Percentiles rank a stretch among this genome's conserved stretches.
Evolutionary conservation across 2,888 invertebrate species (phyloP).

Genomic region (Cheilosia urbana): DNA sequence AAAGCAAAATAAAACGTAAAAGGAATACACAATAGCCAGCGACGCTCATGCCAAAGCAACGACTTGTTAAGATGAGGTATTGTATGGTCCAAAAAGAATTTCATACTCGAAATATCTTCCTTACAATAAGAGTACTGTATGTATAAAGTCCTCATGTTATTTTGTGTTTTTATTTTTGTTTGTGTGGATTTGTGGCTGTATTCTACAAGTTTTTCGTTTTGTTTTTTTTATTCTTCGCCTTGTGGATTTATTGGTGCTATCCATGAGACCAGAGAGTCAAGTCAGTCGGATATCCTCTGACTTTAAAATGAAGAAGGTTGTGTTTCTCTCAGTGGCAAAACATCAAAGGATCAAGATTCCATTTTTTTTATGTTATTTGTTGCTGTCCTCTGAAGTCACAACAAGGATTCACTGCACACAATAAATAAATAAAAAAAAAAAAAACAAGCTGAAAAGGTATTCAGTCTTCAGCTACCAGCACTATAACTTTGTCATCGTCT

Average conservation of each 20-base stretch:
- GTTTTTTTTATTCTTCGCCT: background rate
- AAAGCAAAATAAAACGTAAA: slow-evolving; percentile 4
- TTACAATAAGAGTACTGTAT: slow-evolving; percentile 2
- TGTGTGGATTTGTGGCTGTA: background rate
- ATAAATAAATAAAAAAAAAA: too few species aligned
- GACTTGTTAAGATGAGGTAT: slow-evolving; percentile 42
- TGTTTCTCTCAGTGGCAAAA: slow-evolving; percentile 11
- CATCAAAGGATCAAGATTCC: slow-evolving; percentile 48
- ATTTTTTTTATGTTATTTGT: slow-evolving; percentile 4
- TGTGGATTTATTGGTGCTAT: slow-evolving; percentile 30
- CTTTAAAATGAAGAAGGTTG: slow-evolving; percentile 21
- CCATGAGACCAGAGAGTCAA: background rate
- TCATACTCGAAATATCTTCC: slow-evolving; percentile 26
- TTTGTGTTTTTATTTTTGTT: background rate
- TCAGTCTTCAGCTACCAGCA: background rate
- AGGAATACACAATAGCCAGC: slow-evolving; percentile 12
- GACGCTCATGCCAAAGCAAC: slow-evolving; percentile 6
- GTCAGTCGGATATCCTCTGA: background rate
- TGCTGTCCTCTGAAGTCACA: slow-evolving; percentile 12
- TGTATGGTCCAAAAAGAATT: slow-evolving; percentile 29
- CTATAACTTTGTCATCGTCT: background rate
- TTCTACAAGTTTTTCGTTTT: too few species aligned
- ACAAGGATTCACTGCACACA: slow-evolving; percentile 11
- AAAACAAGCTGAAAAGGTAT: too few species aligned
- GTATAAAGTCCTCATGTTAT: too few species aligned